A percentile compares a stretch with the other conserved stretches of the same genome.
These are phyloP conservation scores for Iselma pallidipennis DNA, from an alignment of 2,888 invertebrate genomes.

Conservation along the genomic window DNA sequence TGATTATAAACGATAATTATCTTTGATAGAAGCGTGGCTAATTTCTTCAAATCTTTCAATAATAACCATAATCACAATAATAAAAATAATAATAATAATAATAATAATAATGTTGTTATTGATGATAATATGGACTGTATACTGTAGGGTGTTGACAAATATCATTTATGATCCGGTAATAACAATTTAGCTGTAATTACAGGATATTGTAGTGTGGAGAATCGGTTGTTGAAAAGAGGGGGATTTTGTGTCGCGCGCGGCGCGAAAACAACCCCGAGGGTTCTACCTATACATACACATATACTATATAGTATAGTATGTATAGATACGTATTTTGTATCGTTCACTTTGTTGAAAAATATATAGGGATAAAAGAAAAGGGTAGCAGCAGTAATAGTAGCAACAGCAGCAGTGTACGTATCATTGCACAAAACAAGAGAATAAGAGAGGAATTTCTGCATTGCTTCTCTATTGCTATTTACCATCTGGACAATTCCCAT, in stretches of 20 bases:
- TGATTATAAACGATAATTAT: neutral
- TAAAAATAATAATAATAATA: neutral
- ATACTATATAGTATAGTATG: too few species aligned
- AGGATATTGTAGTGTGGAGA: conserved; percentile 35
- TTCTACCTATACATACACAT: conserved; percentile 2
- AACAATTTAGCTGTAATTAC: conserved; percentile 44
- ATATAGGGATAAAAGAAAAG: neutral
- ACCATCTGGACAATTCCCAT: conserved; percentile 20
- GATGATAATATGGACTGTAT: neutral
- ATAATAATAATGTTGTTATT: neutral
- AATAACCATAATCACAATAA: neutral
- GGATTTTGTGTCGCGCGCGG: neutral
- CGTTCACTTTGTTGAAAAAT: too few species aligned
- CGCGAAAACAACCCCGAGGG: conserved; percentile 18
- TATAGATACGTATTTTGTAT: neutral
- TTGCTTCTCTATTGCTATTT: neutral
- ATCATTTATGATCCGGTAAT: conserved; percentile 41
- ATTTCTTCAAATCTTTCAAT: neutral
- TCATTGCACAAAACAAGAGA: conserved; percentile 10
- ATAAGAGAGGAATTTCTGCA: too few species aligned
- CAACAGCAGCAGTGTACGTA: conserved; percentile 8
- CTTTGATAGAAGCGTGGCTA: neutral
- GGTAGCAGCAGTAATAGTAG: neutral
- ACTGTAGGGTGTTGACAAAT: conserved; percentile 40
- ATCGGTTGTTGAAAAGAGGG: conserved; percentile 17